Evolutionary conservation across 2,113 vertebrate genomes (phyloP), one percentile per base, ranked within the genome.

Genomic region (Atractosteus spatula): DNA sequence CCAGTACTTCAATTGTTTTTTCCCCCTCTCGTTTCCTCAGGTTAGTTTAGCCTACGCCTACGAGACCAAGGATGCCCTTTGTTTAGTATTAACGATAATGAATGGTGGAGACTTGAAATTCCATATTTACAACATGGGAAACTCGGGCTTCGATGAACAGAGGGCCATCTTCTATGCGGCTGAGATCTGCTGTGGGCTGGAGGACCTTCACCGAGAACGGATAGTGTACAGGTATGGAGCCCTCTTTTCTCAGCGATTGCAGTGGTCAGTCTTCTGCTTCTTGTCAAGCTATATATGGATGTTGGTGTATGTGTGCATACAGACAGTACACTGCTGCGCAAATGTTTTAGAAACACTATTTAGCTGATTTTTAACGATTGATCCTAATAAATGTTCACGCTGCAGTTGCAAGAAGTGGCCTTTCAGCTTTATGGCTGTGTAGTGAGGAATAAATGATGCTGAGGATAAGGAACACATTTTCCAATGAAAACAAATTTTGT

Each of bases 71-170:
- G 89, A 92, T 55, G 77, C 85, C 68, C 81, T 94, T 73, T 94
- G 90, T 84, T 79, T 94, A 86, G 92, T 94, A 69, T 81, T 94
- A 41, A 94, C 89, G 76, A 87, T 93, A 44, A 93, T 94, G 93
- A 93, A 92, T 4, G 93, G 93, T 80, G 93, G 93, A 3, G 93
- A 94, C 76, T 76, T 94, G 72, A 97, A 96, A 84, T 98, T 96
- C 78, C 96, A 98, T 88, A 97, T 98, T 77, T 94, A 96, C 85
- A 95, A 95, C 84, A 90, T 95, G 92, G 96, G 96, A 65, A 91
- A 89, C 77, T 94, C 94, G 0, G 96, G 96, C 80, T 93, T 98
- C 14, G 94, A 96, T 14, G 94, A 96, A 80, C 89, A 92, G 84
- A 89, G 95, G 43, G 94, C 95, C 41, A 88, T 98, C 74, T 96